These are phyloP conservation scores for Apotomis capreana DNA, from an alignment of 2,888 invertebrate genomes.

Conservation along the genomic window DNA sequence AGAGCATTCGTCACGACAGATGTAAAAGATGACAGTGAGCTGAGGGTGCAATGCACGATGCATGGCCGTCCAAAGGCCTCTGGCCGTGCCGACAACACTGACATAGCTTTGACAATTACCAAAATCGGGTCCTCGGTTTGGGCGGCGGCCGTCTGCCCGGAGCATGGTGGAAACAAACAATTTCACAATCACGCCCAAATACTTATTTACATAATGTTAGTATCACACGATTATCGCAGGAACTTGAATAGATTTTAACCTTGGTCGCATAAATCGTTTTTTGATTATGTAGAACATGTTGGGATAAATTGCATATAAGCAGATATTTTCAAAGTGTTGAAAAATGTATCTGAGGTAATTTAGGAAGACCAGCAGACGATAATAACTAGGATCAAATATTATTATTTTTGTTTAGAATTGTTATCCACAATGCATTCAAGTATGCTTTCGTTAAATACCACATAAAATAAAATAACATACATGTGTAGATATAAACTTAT, in stretches of 20 bases:
- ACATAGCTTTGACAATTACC: conserved; percentile 85
- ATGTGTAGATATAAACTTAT: no score
- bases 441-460: no score
- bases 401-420: no score
- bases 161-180: conserved; percentile 83
- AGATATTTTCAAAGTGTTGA: not conserved
- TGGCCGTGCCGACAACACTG: conserved; percentile 71
- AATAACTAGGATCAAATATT: not conserved
- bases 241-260: not conserved
- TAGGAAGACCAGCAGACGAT: not conserved
- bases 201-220: conserved; percentile 43
- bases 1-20: conserved; percentile 43
- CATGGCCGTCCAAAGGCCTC: conserved; percentile 76
- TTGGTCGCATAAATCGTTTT: not conserved
- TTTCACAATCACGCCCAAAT: conserved; percentile 64
- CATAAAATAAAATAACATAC: no score
- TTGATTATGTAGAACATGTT: not conserved
- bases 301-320: not conserved
- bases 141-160: conserved; percentile 90
- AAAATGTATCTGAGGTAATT: not conserved
- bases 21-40: conserved; percentile 60
- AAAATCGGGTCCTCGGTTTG: conserved; percentile 95
- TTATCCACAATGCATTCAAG: no score
- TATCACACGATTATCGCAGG: conserved; percentile 3
- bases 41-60: conserved; percentile 76